Base-by-base conservation (phyloP, 2,113 vertebrate species). In the Meriones unguiculatus region DNA sequence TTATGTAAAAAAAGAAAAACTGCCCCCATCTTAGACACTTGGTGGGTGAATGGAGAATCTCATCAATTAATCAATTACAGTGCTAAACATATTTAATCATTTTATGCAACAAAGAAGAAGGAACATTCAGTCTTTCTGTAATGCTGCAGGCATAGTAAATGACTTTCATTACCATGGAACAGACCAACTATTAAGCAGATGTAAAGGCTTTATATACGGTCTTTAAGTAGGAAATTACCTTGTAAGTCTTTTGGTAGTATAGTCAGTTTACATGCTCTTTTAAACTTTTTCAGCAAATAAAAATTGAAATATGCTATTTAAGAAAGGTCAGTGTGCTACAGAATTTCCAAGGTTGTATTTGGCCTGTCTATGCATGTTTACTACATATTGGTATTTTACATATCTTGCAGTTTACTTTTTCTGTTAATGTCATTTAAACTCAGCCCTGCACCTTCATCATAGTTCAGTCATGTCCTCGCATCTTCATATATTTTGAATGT, bases 21-120 rank as follows among this genome's bases (percentile, higher is more conserved):
- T 84, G 54, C 14, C 90, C 35, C 52, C 93, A 32, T 87, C 35
- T 69, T 75, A 54, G 78, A 50, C 7, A 50, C 6, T 89, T 96
- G 82, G 38, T 64, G n/a, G 65, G 35, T 8, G 64, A 95, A 1
- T 67, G 65, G 30, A 20, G 64, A 95, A 2, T 80, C 30, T 95
- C 70, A 91, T 87, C 11, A 91, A 86, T 96, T 90, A 92, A 94
- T 89, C 96, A 69, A 89, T 93, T 91, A 89, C 89, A 91, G 38
- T 92, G 50, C 54, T 54, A 75, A 81, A 80, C 65, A 73, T 84
- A 82, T 88, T 80, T 97, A 69, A 65, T 82, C 59, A 78, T 93
- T 95, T 95, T 80, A 80, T 62, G 38, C 86, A 95, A 30, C 11
- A 32, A 28, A 25, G 14, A 82, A 95, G 46, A 82, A 90, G n/a